These are phyloP conservation scores for Lordiphosa fenestrarum DNA, from an alignment of 2,888 invertebrate species.

Conservation along the genomic window DNA sequence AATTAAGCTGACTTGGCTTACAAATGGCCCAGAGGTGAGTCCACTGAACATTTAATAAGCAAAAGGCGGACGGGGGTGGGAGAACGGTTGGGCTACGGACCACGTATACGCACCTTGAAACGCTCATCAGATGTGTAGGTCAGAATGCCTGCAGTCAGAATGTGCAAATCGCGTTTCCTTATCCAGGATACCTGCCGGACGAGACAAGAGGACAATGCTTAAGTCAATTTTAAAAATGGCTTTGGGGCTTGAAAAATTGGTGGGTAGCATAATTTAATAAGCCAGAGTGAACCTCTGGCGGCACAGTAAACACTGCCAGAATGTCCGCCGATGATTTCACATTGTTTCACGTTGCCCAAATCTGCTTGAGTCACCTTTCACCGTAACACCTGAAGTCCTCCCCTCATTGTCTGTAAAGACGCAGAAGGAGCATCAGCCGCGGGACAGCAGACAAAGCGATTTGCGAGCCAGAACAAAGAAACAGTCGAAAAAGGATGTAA, in stretches of 20 bases:
- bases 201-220: slow-evolving; percentile 40
- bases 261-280: slow-evolving; percentile 67
- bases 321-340: background rate
- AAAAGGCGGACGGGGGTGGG: background rate
- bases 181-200: slow-evolving; percentile 90
- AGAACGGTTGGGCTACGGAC: slow-evolving; percentile 32
- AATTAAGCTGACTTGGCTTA: slow-evolving; percentile 65
- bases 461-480: slow-evolving; percentile 29
- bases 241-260: slow-evolving; percentile 39
- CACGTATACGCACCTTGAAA: slow-evolving; percentile 84
- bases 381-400: background rate
- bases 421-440: slow-evolving; percentile 5
- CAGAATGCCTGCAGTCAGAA: slow-evolving; percentile 90
- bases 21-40: slow-evolving; percentile 39
- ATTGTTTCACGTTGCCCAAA: background rate
- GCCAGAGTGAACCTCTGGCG: slow-evolving; percentile 29
- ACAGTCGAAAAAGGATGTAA: slow-evolving; percentile 8
- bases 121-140: slow-evolving; percentile 94
- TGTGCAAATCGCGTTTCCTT: slow-evolving; percentile 92
- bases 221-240: slow-evolving; percentile 68
- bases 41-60: slow-evolving; percentile 59
- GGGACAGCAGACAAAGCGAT: slow-evolving; percentile 45
- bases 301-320: slow-evolving; percentile 23
- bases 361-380: slow-evolving; percentile 4
- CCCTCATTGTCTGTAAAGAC: slow-evolving; percentile 13